phyloP scores from a whole-genome alignment of 2,888 invertebrate genomes.

The Sinotaia quadrata region DNA sequence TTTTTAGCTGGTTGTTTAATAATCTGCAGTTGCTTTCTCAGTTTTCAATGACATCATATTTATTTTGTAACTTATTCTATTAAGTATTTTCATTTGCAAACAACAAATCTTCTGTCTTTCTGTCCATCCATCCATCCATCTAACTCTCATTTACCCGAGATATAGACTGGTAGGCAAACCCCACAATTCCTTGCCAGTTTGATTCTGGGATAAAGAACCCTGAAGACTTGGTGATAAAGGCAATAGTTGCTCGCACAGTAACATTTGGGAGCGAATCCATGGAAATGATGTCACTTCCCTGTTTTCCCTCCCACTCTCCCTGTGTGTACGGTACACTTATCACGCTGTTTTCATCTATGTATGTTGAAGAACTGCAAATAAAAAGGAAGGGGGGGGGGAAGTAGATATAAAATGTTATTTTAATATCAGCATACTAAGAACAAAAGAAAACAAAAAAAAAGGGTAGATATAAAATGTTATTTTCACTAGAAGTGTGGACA shows the following conservation, averaged over 20 bases:
- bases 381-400: too few relatives aligned
- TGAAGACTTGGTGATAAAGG: conserved; percentile 76
- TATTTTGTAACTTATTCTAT: too few relatives aligned
- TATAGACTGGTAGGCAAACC: conserved; percentile 75
- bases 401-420: too few relatives aligned
- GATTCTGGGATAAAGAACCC: conserved; percentile 78
- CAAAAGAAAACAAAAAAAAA: too few relatives aligned
- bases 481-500: too few relatives aligned
- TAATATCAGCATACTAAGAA: neutral
- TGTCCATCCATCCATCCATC: too few relatives aligned
- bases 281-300: conserved; percentile 76
- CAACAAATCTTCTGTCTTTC: too few relatives aligned
- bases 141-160: conserved; percentile 60
- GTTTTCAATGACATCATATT: too few relatives aligned
- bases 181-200: conserved; percentile 79
- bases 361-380: conserved; percentile 72
- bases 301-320: conserved; percentile 75
- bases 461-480: too few relatives aligned
- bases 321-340: conserved; percentile 76
- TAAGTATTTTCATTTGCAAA: too few relatives aligned
- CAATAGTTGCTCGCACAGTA: conserved; percentile 74
- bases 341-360: conserved; percentile 46
- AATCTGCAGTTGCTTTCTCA: too few relatives aligned
- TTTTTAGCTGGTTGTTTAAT: too few relatives aligned
- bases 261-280: conserved; percentile 70